Conservation (phyloP, 2,888 invertebrate genomes). For the Lobophora halterata region DNA sequence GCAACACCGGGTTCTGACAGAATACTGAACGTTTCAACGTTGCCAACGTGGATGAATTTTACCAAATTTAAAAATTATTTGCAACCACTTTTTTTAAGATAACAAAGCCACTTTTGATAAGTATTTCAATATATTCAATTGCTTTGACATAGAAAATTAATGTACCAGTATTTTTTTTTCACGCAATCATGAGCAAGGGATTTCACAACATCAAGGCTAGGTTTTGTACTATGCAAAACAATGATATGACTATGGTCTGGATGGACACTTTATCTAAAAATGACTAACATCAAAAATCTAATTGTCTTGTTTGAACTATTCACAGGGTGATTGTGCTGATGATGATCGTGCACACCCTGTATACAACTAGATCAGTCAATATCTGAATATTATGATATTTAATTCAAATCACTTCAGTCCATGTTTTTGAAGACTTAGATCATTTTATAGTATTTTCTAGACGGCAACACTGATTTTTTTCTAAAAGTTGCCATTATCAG, state of each 20-base stretch:
- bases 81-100: too few species aligned
- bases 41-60: conserved; percentile 8
- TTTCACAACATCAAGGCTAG: conserved; percentile 17
- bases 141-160: too few species aligned
- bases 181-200: conserved; percentile 20
- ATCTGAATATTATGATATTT: conserved; percentile 24
- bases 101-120: too few species aligned
- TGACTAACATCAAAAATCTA: conserved; percentile 17
- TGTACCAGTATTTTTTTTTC: not conserved
- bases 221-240: conserved; percentile 55
- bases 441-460: conserved; percentile 4
- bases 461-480: conserved; percentile 4
- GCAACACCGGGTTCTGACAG: conserved; percentile 22
- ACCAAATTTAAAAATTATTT: not conserved
- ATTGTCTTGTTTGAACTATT: conserved; percentile 20
- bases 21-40: conserved; percentile 1
- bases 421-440: conserved; percentile 27
- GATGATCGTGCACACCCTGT: conserved; percentile 30
- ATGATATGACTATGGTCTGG: conserved; percentile 45
- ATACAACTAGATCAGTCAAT: conserved; percentile 31
- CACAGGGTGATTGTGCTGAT: conserved; percentile 26
- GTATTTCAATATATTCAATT: too few species aligned
- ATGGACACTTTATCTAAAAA: conserved; percentile 28
- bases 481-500: not conserved
- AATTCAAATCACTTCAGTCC: conserved; percentile 31